Conservation (phyloP, 2,797 vertebrate genomes). For the Anabacerthia variegaticeps region DNA sequence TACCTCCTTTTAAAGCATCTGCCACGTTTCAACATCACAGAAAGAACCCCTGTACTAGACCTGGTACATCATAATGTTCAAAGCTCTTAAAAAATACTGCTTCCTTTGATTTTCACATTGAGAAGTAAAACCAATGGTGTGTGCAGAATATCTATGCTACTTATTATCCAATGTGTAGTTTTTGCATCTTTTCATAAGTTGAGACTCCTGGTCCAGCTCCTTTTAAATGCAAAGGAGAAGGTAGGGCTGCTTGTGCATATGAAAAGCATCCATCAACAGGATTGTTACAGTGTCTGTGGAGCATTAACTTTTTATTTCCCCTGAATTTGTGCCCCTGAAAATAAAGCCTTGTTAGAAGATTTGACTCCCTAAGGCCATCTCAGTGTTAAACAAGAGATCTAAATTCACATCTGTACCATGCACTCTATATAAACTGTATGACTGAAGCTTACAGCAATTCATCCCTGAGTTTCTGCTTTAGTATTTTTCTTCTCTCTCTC, state of each 20-base stretch:
- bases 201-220: background rate
- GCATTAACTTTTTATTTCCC: background rate
- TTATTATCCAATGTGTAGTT: background rate
- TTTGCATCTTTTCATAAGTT: background rate
- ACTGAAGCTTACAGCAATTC: background rate
- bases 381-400: background rate
- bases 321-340: background rate
- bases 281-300: background rate
- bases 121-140: background rate
- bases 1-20: background rate
- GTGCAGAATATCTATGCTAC: background rate
- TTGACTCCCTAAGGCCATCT: background rate
- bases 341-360: background rate
- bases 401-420: background rate
- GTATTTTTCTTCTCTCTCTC: background rate
- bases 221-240: background rate
- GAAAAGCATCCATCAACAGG: background rate
- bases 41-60: background rate
- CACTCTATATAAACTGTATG: background rate
- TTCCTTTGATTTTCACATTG: background rate
- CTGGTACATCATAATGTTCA: background rate
- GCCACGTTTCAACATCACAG: background rate
- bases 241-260: background rate
- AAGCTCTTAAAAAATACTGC: background rate
- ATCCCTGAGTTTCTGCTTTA: background rate